phyloP scores from a whole-genome alignment of 2,888 invertebrate species.

The Troides helena region DNA sequence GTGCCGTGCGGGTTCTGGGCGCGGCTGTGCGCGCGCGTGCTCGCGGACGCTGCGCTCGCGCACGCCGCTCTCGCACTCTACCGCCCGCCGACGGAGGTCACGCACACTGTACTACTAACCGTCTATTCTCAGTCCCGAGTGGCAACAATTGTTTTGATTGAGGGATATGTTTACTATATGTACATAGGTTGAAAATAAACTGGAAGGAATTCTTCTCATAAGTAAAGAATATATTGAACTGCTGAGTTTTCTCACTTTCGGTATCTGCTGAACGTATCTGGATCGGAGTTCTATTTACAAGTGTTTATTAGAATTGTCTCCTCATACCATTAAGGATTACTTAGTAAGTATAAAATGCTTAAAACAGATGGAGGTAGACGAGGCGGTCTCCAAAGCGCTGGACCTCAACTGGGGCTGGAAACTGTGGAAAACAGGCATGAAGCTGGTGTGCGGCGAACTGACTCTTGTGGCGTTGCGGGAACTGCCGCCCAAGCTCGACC shows the following conservation, averaged over 20 bases:
- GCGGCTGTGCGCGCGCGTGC: constrained; percentile 92
- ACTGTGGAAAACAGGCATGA: constrained; percentile 95
- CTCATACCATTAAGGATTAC: too few relatives aligned
- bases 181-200: too few relatives aligned
- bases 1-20: constrained; percentile 99
- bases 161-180: too few relatives aligned
- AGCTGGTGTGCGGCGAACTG: constrained; percentile 90
- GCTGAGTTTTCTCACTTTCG: too few relatives aligned
- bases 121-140: too few relatives aligned
- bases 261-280: too few relatives aligned
- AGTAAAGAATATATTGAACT: too few relatives aligned
- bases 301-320: too few relatives aligned
- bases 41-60: constrained; percentile 92
- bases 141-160: too few relatives aligned
- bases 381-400: constrained; percentile 80
- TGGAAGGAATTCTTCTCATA: too few relatives aligned
- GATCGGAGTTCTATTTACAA: too few relatives aligned
- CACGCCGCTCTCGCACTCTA: constrained; percentile 89
- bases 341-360: neutral
- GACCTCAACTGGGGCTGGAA: constrained; percentile 92
- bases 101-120: constrained; percentile 17
- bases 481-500: constrained; percentile 80
- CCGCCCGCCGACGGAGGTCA: constrained; percentile 84
- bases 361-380: constrained; percentile 80
- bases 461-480: constrained; percentile 91